Evolutionary conservation across 2,797 vertebrate genomes (phyloP).

Genomic region (Onychomys leucogaster): DNA sequence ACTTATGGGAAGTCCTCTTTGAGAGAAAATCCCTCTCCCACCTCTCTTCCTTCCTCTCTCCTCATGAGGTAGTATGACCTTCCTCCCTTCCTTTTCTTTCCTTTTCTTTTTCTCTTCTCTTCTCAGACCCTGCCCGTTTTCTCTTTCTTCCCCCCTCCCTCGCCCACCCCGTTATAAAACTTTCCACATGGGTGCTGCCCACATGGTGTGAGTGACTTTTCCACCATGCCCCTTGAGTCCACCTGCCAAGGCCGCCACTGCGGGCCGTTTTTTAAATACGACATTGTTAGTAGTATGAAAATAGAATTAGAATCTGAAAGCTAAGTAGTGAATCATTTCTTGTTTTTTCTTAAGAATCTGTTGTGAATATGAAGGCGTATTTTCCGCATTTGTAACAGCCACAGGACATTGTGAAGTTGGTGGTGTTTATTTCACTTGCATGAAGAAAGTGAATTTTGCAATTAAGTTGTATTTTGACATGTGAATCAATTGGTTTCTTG

Average conservation of each 20-base stretch:
- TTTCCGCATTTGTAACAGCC: conserved; percentile 8
- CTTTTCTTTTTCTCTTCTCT: too few relatives aligned
- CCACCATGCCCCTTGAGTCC: too few relatives aligned
- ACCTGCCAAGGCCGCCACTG: not conserved
- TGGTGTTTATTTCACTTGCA: not conserved
- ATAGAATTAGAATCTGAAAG: conserved; percentile 15
- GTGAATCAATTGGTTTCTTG: not conserved
- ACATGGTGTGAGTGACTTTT: too few relatives aligned
- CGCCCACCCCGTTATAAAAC: too few relatives aligned
- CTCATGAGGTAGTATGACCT: too few relatives aligned
- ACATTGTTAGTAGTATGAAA: not conserved
- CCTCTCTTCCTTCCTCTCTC: too few relatives aligned
- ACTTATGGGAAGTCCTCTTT: too few relatives aligned
- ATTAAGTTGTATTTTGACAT: not conserved
- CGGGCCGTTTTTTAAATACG: conserved; percentile 16
- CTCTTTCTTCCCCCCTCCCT: too few relatives aligned
- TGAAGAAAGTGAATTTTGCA: not conserved
- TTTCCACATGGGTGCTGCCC: too few relatives aligned
- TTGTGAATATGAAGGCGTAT: not conserved
- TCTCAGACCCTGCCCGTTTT: too few relatives aligned
- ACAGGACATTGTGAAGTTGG: not conserved
- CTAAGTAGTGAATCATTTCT: not conserved
- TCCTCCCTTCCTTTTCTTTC: too few relatives aligned
- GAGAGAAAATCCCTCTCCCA: too few relatives aligned
- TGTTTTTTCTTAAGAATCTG: not conserved